A percentile compares a stretch with the other conserved stretches of the same genome.
Evolutionary conservation across 2,113 vertebrate species (phyloP).

Genomic region (Hydrochoerus hydrochaeris): DNA sequence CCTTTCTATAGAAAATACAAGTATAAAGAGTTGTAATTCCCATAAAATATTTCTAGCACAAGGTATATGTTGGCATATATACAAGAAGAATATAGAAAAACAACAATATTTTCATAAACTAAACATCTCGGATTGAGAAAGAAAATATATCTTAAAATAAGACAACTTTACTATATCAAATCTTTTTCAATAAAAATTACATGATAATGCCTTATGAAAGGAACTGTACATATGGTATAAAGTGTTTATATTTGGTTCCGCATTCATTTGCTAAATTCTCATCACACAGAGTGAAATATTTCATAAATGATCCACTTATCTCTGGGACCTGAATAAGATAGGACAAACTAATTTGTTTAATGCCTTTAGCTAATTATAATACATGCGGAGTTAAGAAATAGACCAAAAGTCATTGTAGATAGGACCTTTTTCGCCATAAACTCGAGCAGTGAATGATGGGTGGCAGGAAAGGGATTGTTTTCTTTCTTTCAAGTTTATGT

Average conservation of each 20-base stretch:
- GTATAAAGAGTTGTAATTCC: slow-evolving; percentile 88
- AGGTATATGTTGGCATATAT: slow-evolving; percentile 86
- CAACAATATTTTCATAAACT: slow-evolving; percentile 90
- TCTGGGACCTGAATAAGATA: slow-evolving; percentile 77
- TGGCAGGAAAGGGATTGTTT: slow-evolving; percentile 67
- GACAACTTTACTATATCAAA: slow-evolving; percentile 88
- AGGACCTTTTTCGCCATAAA: slow-evolving; percentile 41
- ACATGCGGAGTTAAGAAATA: slow-evolving; percentile 32
- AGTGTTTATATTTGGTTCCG: slow-evolving; percentile 88
- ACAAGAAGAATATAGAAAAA: slow-evolving; percentile 87
- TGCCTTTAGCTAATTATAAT: slow-evolving; percentile 60
- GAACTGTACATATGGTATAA: slow-evolving; percentile 88
- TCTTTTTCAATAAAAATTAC: slow-evolving; percentile 90
- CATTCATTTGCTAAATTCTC: slow-evolving; percentile 84
- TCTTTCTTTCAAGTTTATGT: slow-evolving; percentile 70
- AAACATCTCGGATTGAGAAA: slow-evolving; percentile 86
- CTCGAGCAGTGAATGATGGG: slow-evolving; percentile 68
- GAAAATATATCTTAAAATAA: slow-evolving; percentile 90
- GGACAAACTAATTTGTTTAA: slow-evolving; percentile 43
- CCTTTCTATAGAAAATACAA: slow-evolving; percentile 90
- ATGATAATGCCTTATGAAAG: slow-evolving; percentile 90
- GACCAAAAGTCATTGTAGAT: not conserved
- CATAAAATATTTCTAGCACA: slow-evolving; percentile 88
- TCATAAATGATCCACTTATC: slow-evolving; percentile 80
- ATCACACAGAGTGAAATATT: slow-evolving; percentile 82